Base-by-base conservation (phyloP, 2,797 vertebrate genomes). In the Amniataba percoides region DNA sequence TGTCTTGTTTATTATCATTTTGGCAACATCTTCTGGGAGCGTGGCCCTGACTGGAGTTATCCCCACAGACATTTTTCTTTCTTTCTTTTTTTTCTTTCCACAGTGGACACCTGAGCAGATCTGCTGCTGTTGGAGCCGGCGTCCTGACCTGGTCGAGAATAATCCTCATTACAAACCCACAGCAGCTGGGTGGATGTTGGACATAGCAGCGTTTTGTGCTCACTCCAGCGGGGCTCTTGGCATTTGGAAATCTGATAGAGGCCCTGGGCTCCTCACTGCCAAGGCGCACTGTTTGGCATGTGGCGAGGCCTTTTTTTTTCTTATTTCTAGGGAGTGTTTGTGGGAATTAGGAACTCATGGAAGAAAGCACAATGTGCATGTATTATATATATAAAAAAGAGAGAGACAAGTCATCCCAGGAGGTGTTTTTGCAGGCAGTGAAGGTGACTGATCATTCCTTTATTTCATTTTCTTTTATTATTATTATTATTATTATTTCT, bases 231-330 rank as follows among this genome's bases (percentile, higher is more conserved):
- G 71, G 63, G 70, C 75, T 74, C 65, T 43, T 82, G 82, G 84
- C 86, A 86, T 80, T 81, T 79, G 70, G 92, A 91, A 93, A 94
- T 85, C 48, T 74, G 88, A 93, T 81, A 81, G 59, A 88, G 85
- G 86, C 74, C 79, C 74, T 74, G 67, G 67, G 70, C 78, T 81
- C 79, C 82, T 57, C 39, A 61, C 87, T 71, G 53, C 34, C 75
- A 83, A 39, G 40, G 62, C 42, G 46, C 51, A 39, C 80, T 55
- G 45, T 39, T 31, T 51, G 64, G 12, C 64, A 10, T 77, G 74
- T 51, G 49, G 13, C 16, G 31, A 60, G 62, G 84, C 64, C 75
- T 76, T 69, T 36, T 66, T 76, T 69, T 36, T 66, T 74, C 10
- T 78, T 42, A 19, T 46, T 60, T 23, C 18, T 36, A 45, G 5